Base-by-base conservation (phyloP, 1,140 invertebrate genomes). In the Drosophila nigromelanica region DNA sequence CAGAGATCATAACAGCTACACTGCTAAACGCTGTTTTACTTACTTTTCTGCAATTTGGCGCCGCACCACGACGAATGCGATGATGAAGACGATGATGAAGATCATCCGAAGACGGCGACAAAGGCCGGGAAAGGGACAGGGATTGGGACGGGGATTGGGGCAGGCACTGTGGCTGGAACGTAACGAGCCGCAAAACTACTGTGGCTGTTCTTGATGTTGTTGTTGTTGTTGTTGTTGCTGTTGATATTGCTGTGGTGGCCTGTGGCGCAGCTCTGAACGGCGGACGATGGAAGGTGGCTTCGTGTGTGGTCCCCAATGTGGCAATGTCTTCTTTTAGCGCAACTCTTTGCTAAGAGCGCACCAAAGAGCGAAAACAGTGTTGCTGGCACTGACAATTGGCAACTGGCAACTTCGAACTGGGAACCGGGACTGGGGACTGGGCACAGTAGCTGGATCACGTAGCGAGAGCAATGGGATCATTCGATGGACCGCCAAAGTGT, bases 131-230 rank as follows among this genome's bases (percentile, higher is more conserved):
- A 2, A 27, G 37, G 37, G 47, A 24, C 11, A 10, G 15, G 14
- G 33, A 24, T 33, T 11, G 35, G 33, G n/a, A n/a, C n/a, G n/a
- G n/a, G n/a, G n/a, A n/a, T n/a, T n/a, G n/a, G n/a, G 45, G 12
- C 42, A 21, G 39, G 30, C 12, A 35, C 58, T 40, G 47, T 6
- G 21, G 42, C 30, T 24, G 68, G 43, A 35, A 56, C 56, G 56
- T 69, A 86, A 86, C 81, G 81, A 86, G 81, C 81, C 82, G 81
- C 81, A 86, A 86, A 86, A 87, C 81, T 86, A 87, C 81, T 81
- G 82, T 75, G 47, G 67, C 61, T 75, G 58, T 63, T 71, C 64
- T 76, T 76, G 12, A 47, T 70, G 43, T 59, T 69, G 40, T 37
- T 64, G 70, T 51, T 52, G 48, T 35, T 12, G 27, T 14, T 43